phyloP scores from a whole-genome alignment of 2,888 invertebrate genomes.

The Nemotelus nigrinus region DNA sequence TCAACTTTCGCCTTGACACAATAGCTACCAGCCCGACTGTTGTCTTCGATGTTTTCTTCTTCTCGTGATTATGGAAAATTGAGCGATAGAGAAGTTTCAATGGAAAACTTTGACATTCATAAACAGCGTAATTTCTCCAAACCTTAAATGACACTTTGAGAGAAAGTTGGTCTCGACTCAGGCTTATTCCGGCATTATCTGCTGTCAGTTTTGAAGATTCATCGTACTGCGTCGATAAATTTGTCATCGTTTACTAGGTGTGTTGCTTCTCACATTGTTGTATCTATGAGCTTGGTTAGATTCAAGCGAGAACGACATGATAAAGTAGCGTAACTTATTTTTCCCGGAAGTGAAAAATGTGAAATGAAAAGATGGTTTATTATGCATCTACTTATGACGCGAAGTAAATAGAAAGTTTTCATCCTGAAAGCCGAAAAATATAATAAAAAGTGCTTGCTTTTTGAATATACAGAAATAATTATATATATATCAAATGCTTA shows the following conservation, averaged over 20 bases:
- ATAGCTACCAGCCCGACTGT: too few relatives aligned
- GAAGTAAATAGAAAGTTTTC: conserved; percentile 37
- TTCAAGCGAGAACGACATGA: too few relatives aligned
- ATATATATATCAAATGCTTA: too few relatives aligned
- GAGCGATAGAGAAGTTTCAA: conserved; percentile 40
- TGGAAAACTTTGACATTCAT: conserved; percentile 47
- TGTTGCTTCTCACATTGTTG: background rate
- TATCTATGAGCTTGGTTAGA: too few relatives aligned
- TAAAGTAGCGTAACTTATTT: conserved; percentile 38
- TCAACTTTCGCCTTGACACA: too few relatives aligned
- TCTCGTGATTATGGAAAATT: conserved; percentile 34
- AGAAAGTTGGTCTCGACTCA: conserved; percentile 27
- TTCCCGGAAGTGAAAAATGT: conserved; percentile 39
- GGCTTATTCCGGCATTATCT: conserved; percentile 7
- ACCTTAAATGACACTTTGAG: conserved; percentile 50
- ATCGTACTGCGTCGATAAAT: background rate
- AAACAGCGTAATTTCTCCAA: conserved; percentile 49
- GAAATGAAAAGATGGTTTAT: background rate
- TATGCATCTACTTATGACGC: background rate
- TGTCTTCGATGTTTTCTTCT: background rate
- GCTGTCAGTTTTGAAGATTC: background rate
- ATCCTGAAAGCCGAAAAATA: background rate
- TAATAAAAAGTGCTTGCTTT: too few relatives aligned
- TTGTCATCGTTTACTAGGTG: background rate
- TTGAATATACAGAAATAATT: too few relatives aligned